A percentile compares a stretch with the other conserved stretches of the same genome.
phyloP scores from a whole-genome alignment of 2,888 invertebrate species.

The Sisyra terminalis region DNA sequence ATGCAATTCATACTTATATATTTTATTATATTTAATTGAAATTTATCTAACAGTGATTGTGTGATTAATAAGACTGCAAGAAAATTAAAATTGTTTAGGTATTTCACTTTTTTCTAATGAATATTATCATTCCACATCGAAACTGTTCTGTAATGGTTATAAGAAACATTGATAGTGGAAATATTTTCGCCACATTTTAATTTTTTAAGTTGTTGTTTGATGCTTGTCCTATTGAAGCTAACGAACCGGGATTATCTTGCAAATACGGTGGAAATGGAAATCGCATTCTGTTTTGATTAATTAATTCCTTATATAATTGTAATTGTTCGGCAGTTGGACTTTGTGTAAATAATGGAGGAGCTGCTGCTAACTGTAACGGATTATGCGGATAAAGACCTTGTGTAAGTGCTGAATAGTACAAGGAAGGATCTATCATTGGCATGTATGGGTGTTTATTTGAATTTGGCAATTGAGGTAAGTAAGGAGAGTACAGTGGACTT shows the following conservation, averaged over 20 bases:
- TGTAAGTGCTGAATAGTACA: constrained; percentile 29
- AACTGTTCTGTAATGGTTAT: no score
- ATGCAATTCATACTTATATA: no score
- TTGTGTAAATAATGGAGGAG: constrained; percentile 25
- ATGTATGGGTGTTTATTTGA: constrained; percentile 20
- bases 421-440: constrained; percentile 26
- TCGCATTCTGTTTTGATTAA: constrained; percentile 22
- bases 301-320: constrained; percentile 35
- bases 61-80: no score
- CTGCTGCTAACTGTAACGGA: constrained; percentile 15
- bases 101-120: no score
- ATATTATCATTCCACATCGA: no score
- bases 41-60: no score
- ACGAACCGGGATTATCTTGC: constrained; percentile 20
- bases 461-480: constrained; percentile 14
- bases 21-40: no score
- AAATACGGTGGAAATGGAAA: constrained; percentile 21
- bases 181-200: constrained; percentile 5
- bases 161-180: no score
- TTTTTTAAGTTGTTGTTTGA: constrained; percentile 12
- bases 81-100: no score
- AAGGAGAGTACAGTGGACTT: constrained; percentile 19
- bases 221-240: constrained; percentile 24
- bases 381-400: constrained; percentile 26
- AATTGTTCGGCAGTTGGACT: constrained; percentile 30